Evolutionary conservation across 1,140 invertebrate species (phyloP).

Genomic region (Aphaenogaster ashmeadi): DNA sequence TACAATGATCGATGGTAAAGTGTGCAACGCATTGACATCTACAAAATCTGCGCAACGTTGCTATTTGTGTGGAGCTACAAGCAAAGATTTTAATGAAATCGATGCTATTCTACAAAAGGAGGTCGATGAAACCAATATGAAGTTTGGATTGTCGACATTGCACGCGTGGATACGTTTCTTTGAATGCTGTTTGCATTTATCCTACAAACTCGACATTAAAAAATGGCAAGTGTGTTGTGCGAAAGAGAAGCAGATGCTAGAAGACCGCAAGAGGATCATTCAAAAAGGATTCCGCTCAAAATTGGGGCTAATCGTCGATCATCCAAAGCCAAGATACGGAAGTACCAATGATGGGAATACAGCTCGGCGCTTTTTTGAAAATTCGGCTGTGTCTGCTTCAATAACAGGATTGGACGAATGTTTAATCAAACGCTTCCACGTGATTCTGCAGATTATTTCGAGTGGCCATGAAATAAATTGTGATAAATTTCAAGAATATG

Average conservation of each 20-base stretch:
- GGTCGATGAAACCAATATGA: too few relatives aligned
- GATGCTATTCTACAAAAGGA: too few relatives aligned
- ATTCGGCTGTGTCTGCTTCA: slow-evolving; percentile 65
- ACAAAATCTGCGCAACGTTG: too few relatives aligned
- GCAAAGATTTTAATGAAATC: too few relatives aligned
- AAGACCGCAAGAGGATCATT: neutral
- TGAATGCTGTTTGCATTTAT: slow-evolving; percentile 78
- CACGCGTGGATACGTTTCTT: slow-evolving; percentile 76
- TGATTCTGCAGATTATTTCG: slow-evolving; percentile 10
- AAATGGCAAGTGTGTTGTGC: slow-evolving; percentile 62
- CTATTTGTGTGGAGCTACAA: too few relatives aligned
- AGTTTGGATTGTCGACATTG: neutral
- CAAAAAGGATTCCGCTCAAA: neutral
- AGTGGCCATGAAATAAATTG: slow-evolving; percentile 6
- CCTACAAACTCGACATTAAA: slow-evolving; percentile 76
- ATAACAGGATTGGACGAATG: slow-evolving; percentile 75
- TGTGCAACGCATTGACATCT: too few relatives aligned
- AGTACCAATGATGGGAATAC: slow-evolving; percentile 77
- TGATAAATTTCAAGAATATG: slow-evolving; percentile 29
- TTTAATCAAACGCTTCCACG: slow-evolving; percentile 37
- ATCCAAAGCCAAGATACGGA: neutral
- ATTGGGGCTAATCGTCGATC: neutral
- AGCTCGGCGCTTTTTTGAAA: slow-evolving; percentile 79
- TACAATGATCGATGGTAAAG: too few relatives aligned
- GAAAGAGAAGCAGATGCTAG: neutral